phyloP scores from a whole-genome alignment of 2,888 invertebrate genomes.

The Leptinotarsa haldemani region DNA sequence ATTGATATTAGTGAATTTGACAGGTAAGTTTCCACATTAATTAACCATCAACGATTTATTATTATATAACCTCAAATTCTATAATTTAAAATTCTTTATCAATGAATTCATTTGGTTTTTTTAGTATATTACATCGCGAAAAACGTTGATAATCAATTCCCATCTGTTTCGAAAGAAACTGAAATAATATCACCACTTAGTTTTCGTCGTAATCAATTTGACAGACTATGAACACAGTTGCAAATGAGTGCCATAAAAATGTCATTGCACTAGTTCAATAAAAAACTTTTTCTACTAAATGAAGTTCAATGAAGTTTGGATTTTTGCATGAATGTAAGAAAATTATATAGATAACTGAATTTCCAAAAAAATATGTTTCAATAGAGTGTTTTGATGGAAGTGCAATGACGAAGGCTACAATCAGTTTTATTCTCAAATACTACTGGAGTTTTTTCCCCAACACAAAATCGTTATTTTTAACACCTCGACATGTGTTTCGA shows the following conservation, averaged over 20 bases:
- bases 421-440: too few relatives aligned
- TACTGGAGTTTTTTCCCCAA: too few relatives aligned
- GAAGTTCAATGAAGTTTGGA: background rate
- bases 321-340: background rate
- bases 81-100: background rate
- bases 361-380: too few relatives aligned
- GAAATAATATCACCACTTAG: too few relatives aligned
- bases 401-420: too few relatives aligned
- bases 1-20: conserved; percentile 6
- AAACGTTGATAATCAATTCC: background rate
- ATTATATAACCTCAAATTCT: background rate
- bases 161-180: background rate
- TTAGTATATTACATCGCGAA: background rate
- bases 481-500: too few relatives aligned
- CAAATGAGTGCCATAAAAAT: background rate
- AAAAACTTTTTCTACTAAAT: background rate
- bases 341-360: too few relatives aligned
- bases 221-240: background rate
- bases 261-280: background rate
- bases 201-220: background rate
- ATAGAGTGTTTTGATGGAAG: too few relatives aligned
- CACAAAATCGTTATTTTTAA: too few relatives aligned
- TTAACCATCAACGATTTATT: background rate
- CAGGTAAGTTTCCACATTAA: background rate
- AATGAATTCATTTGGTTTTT: background rate